Conservation (phyloP, 2,113 vertebrate genomes). For the Nesogale talazaci region DNA sequence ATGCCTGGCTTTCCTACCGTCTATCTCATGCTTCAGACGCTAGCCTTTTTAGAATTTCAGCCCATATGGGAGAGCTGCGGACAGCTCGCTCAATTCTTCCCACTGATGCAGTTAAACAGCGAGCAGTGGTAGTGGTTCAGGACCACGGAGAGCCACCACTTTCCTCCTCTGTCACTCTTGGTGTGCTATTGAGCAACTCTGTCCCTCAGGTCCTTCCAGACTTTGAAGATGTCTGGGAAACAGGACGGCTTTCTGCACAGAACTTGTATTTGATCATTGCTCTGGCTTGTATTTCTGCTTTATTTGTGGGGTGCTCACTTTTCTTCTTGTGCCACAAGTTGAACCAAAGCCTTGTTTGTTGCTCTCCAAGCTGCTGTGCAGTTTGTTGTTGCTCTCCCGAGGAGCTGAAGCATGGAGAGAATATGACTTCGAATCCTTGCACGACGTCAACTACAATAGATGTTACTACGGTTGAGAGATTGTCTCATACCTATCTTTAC, state of each 20-base stretch:
- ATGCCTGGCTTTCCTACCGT: conserved; percentile 93
- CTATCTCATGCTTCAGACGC: conserved; percentile 88
- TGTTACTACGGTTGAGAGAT: conserved; percentile 84
- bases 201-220: conserved; percentile 85
- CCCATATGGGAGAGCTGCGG: conserved; percentile 90
- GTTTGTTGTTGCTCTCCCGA: conserved; percentile 58
- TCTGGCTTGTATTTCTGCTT: conserved; percentile 86
- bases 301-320: conserved; percentile 84
- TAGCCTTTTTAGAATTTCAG: conserved; percentile 90
- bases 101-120: conserved; percentile 88
- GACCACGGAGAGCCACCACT: conserved; percentile 88
- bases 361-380: conserved; percentile 57
- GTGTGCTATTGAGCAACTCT: conserved; percentile 87
- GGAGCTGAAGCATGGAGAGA: conserved; percentile 74
- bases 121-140: conserved; percentile 87
- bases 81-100: conserved; percentile 88
- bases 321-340: conserved; percentile 72
- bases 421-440: conserved; percentile 80
- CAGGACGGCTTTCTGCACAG: conserved; percentile 80
- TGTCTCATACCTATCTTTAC: conserved; percentile 85
- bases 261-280: conserved; percentile 89
- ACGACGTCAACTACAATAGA: conserved; percentile 80
- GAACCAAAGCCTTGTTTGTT: conserved; percentile 51
- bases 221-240: conserved; percentile 85
- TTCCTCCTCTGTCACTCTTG: conserved; percentile 87